These are phyloP conservation scores for Chironomus striatipennis DNA, from an alignment of 1,140 invertebrate genomes.

Conservation along the genomic window DNA sequence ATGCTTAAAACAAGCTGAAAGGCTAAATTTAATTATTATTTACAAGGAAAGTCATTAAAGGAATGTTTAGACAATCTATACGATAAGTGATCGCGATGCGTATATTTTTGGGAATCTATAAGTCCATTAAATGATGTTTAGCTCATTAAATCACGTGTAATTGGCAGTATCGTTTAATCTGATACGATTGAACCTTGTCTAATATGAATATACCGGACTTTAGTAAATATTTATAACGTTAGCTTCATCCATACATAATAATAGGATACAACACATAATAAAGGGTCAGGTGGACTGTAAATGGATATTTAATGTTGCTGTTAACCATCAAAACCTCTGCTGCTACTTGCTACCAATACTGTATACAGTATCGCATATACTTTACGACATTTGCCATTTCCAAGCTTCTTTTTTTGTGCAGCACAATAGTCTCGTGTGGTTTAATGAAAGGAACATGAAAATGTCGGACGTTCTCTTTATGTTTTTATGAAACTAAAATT, in stretches of 20 bases:
- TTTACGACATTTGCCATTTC: neutral
- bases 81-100: no score
- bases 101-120: neutral
- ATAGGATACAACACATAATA: neutral
- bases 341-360: neutral
- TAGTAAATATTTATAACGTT: neutral
- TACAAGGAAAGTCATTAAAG: no score
- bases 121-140: neutral
- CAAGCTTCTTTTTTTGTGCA: neutral
- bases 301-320: slow-evolving; percentile 8
- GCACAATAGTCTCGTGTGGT: neutral
- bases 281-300: neutral
- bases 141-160: neutral
- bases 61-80: no score
- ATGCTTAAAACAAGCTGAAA: no score
- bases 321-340: neutral
- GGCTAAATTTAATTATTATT: no score
- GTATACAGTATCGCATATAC: neutral
- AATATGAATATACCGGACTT: neutral
- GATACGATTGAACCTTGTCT: neutral
- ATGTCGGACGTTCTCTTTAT: neutral
- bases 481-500: neutral
- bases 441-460: neutral
- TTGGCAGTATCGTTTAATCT: no score
- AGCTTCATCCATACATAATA: neutral